A percentile compares a stretch with the other conserved stretches of the same genome.
Conservation (phyloP, 2,797 vertebrate genomes). For the Falco novaeseelandiae region DNA sequence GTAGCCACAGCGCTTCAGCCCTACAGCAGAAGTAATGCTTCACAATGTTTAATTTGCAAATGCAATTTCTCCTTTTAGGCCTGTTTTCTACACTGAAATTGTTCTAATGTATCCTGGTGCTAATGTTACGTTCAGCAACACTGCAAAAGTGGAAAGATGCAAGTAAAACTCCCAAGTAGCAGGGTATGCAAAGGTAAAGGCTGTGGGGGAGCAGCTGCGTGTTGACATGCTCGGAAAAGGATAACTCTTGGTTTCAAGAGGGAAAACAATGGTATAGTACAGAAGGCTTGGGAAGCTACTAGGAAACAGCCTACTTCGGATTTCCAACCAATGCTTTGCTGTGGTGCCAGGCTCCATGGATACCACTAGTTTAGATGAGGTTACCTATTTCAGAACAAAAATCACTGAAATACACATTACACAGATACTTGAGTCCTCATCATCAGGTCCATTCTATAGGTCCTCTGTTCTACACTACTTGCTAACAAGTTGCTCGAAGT, state of each 20-base stretch:
- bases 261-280: neutral
- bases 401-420: accelerated
- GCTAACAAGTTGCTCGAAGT: neutral
- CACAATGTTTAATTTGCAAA: neutral
- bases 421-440: neutral
- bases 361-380: neutral
- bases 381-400: neutral
- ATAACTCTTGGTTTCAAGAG: neutral
- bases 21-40: neutral
- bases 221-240: neutral
- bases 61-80: neutral
- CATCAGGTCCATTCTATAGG: neutral
- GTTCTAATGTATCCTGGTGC: neutral
- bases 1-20: neutral
- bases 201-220: neutral
- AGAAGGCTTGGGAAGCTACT: neutral
- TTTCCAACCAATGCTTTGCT: neutral
- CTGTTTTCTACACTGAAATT: neutral
- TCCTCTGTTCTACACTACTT: neutral
- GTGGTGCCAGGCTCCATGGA: neutral
- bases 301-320: neutral
- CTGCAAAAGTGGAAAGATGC: neutral
- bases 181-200: neutral
- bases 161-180: neutral
- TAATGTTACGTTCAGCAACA: neutral